A percentile compares a stretch with the other conserved stretches of the same genome.
These are phyloP conservation scores for Callocephalon fimbriatum DNA, from an alignment of 2,113 vertebrate genomes.

Conservation along the genomic window DNA sequence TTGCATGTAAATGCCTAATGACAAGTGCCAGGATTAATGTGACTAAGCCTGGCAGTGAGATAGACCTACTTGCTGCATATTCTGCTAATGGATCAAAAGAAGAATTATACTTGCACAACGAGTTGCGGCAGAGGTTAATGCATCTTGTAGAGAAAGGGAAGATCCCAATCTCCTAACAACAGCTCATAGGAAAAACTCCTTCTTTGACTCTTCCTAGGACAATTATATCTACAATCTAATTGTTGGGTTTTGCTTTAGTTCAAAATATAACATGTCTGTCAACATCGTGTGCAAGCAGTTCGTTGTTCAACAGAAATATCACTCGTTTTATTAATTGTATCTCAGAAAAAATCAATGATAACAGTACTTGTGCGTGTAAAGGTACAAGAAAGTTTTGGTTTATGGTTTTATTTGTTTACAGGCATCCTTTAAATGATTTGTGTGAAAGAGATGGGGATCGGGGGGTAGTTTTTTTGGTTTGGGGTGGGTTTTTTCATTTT, in stretches of 20 bases:
- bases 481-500: neutral
- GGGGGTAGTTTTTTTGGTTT: neutral
- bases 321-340: neutral
- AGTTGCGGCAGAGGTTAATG: constrained; percentile 72
- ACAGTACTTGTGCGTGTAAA: neutral
- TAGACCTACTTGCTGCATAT: constrained; percentile 79
- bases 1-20: constrained; percentile 81
- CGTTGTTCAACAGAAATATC: neutral
- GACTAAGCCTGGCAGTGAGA: constrained; percentile 64
- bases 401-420: neutral
- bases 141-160: constrained; percentile 71
- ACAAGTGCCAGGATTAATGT: constrained; percentile 79
- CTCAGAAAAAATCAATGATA: neutral
- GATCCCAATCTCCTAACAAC: constrained; percentile 73
- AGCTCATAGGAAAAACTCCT: neutral
- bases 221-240: constrained; percentile 30
- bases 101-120: constrained; percentile 73
- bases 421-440: neutral
- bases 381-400: neutral
- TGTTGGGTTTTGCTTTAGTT: constrained; percentile 21
- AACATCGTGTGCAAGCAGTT: neutral
- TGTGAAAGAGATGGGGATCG: neutral
- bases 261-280: neutral
- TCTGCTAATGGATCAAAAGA: constrained; percentile 83
- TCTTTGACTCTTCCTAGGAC: constrained; percentile 1